phyloP scores from a whole-genome alignment of 2,797 vertebrate genomes.

The Acestrorhynchus altus region DNA sequence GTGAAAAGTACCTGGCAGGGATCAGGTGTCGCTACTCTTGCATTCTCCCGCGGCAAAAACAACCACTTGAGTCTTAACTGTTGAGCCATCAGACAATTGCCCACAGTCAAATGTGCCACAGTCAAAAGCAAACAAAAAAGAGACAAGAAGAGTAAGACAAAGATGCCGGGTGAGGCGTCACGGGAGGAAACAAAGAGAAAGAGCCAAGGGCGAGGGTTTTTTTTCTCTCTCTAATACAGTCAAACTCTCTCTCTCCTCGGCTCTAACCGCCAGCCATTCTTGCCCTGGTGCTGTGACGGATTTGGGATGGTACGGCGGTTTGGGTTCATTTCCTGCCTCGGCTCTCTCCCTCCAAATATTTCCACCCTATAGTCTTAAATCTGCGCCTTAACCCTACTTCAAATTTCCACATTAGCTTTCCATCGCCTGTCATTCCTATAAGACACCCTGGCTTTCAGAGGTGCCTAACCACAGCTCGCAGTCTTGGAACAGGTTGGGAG shows the following conservation, averaged over 20 bases:
- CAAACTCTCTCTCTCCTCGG: background rate
- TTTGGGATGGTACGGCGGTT: constrained; percentile 50
- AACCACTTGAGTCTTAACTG: constrained; percentile 64
- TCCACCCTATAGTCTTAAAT: constrained; percentile 50
- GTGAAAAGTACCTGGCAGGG: constrained; percentile 63
- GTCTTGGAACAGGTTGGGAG: constrained; percentile 23
- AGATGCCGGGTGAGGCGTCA: constrained; percentile 17
- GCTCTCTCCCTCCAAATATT: constrained; percentile 44
- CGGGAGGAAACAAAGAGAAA: constrained; percentile 39
- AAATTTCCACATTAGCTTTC: constrained; percentile 58
- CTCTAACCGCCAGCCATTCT: constrained; percentile 46
- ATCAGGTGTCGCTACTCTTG: constrained; percentile 73
- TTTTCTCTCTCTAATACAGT: background rate
- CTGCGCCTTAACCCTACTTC: constrained; percentile 40
- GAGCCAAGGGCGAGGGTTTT: constrained; percentile 40
- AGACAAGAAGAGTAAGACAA: constrained; percentile 11
- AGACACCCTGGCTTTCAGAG: constrained; percentile 18
- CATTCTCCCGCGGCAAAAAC: constrained; percentile 69
- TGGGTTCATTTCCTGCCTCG: constrained; percentile 55
- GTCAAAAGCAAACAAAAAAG: background rate
- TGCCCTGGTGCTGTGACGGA: constrained; percentile 38
- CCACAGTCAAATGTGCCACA: constrained; percentile 12
- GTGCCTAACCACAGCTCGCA: constrained; percentile 36
- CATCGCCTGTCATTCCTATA: constrained; percentile 47
- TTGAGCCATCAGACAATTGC: constrained; percentile 20